phyloP scores from a whole-genome alignment of 1,140 invertebrate species.

The Cydia pomonella region DNA sequence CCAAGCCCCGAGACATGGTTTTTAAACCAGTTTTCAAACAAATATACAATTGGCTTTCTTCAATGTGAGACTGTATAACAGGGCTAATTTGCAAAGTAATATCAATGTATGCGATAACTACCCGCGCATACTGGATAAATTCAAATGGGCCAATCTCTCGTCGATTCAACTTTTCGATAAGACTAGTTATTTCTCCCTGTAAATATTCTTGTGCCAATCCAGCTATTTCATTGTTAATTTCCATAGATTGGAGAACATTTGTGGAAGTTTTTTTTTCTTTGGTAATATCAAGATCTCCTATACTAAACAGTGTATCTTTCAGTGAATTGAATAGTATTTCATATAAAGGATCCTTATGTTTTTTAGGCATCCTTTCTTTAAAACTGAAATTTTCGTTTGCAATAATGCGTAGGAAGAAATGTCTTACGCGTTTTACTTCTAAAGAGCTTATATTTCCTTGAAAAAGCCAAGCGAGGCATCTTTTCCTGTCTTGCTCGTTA shows the following conservation, averaged over 20 bases:
- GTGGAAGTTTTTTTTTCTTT: neutral
- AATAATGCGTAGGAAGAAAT: conserved; percentile 57
- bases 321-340: conserved; percentile 55
- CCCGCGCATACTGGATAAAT: conserved; percentile 48
- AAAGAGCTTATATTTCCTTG: conserved; percentile 45
- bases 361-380: neutral
- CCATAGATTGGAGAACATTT: conserved; percentile 38
- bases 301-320: conserved; percentile 62
- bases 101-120: conserved; percentile 55
- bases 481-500: conserved; percentile 45
- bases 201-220: conserved; percentile 42
- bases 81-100: conserved; percentile 47
- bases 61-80: conserved; percentile 38
- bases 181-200: conserved; percentile 40
- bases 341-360: conserved; percentile 44
- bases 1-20: conserved; percentile 44
- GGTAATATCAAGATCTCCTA: conserved; percentile 56
- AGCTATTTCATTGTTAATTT: conserved; percentile 45
- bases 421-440: conserved; percentile 38
- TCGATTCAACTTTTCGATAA: conserved; percentile 37
- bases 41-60: conserved; percentile 40
- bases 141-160: conserved; percentile 44
- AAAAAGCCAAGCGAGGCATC: conserved; percentile 60
- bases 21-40: conserved; percentile 45
- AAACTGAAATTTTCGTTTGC: conserved; percentile 56